A percentile compares a stretch with the other conserved stretches of the same genome.
phyloP scores from a whole-genome alignment of 2,113 vertebrate species.

The Platycercus adscitus region DNA sequence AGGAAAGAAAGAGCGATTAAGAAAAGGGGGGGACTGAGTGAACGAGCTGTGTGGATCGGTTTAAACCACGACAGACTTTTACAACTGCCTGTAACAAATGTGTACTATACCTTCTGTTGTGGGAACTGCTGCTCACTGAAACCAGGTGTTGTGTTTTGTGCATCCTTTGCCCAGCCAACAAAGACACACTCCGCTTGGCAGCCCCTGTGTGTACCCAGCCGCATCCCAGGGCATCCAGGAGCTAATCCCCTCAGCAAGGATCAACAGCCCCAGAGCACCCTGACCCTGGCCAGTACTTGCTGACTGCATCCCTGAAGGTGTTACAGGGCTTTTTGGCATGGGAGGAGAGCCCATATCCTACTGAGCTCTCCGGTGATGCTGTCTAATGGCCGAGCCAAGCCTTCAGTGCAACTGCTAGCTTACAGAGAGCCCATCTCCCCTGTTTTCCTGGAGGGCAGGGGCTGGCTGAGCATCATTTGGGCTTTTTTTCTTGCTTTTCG shows the following conservation, averaged over 20 bases:
- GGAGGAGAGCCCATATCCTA: not conserved
- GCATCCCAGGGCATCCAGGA: fast-evolving
- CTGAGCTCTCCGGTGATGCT: not conserved
- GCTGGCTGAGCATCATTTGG: not conserved
- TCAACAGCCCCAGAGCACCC: not conserved
- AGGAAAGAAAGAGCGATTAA: too few species aligned
- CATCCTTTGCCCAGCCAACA: not conserved
- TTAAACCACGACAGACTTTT: not conserved
- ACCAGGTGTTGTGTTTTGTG: not conserved
- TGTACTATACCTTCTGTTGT: not conserved
- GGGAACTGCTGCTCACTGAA: not conserved
- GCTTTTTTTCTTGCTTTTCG: not conserved
- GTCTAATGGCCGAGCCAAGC: fast-evolving
- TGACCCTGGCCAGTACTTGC: not conserved
- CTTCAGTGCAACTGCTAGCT: not conserved
- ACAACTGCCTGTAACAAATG: not conserved
- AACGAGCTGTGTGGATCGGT: too few species aligned
- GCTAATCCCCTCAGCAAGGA: not conserved
- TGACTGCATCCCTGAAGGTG: not conserved
- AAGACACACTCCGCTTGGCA: fast-evolving
- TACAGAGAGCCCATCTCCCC: not conserved
- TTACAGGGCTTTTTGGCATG: not conserved
- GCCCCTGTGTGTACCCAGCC: fast-evolving
- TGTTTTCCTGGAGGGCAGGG: not conserved
- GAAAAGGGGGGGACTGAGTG: too few species aligned